Percentiles rank a stretch among this genome's conserved stretches.
Conservation (phyloP, 2,888 invertebrate genomes). For the Bellardia bayeri region DNA sequence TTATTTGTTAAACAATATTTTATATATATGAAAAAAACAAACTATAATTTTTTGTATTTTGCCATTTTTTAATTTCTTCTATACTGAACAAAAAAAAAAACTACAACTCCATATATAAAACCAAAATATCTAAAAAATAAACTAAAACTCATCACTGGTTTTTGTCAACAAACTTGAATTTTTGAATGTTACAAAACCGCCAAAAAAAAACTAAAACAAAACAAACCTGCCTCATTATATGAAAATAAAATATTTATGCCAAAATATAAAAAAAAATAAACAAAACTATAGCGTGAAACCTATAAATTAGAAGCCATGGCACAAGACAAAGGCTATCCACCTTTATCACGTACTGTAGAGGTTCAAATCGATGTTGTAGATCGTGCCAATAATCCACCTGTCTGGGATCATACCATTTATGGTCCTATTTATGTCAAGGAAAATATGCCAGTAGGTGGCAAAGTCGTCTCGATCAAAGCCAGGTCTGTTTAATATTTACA, state of each 20-base stretch:
- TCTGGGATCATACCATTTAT: constrained; percentile 98
- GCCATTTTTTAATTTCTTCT: constrained; percentile 73
- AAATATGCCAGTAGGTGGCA: constrained; percentile 98
- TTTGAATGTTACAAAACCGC: constrained; percentile 74
- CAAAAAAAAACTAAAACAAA: constrained; percentile 25
- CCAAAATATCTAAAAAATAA: constrained; percentile 51
- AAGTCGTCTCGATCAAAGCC: constrained; percentile 99
- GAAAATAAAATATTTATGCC: constrained; percentile 76
- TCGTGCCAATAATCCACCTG: constrained; percentile 98
- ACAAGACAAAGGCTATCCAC: constrained; percentile 98
- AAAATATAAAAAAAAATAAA: constrained; percentile 73
- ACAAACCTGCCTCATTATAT: not conserved
- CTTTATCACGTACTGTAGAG: constrained; percentile 97
- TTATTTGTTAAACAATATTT: constrained; percentile 69
- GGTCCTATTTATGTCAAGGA: constrained; percentile 99
- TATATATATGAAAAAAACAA: constrained; percentile 64
- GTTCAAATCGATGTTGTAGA: constrained; percentile 99
- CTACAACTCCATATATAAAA: constrained; percentile 53
- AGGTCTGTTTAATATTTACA: constrained; percentile 90
- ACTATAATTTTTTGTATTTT: constrained; percentile 72
- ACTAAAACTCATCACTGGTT: constrained; percentile 58
- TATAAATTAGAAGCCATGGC: constrained; percentile 99
- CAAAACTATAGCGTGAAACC: constrained; percentile 91
- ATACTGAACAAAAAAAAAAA: constrained; percentile 39
- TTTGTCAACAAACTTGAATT: constrained; percentile 74